Evolutionary conservation across 2,113 vertebrate genomes (phyloP).

Genomic region (Anser brachyrhynchus): DNA sequence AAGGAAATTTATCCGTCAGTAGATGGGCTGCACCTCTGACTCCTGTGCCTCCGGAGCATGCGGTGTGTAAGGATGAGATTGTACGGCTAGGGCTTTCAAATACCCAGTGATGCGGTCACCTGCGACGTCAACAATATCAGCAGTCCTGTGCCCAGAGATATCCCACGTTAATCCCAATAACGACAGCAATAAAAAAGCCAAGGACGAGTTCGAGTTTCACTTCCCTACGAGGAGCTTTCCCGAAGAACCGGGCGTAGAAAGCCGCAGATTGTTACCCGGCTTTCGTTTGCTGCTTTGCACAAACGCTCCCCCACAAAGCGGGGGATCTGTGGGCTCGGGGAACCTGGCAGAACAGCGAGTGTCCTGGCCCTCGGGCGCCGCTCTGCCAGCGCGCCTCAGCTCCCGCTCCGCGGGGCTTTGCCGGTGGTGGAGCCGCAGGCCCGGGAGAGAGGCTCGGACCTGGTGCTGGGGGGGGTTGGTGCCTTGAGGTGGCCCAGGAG

Average conservation of each 20-base stretch:
- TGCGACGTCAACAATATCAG: background rate
- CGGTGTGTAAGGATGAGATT: background rate
- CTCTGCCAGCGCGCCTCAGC: accelerated
- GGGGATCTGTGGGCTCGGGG: background rate
- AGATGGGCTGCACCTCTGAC: background rate
- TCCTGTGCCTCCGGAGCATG: background rate
- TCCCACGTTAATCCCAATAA: too few species aligned
- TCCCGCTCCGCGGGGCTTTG: too few species aligned
- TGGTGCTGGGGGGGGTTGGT: too few species aligned
- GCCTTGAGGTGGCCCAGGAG: too few species aligned
- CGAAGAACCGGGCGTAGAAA: accelerated
- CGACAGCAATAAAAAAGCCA: background rate
- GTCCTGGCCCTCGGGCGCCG: accelerated
- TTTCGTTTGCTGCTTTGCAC: background rate
- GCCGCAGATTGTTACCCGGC: accelerated
- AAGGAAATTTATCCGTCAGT: background rate
- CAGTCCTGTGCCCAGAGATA: too few species aligned
- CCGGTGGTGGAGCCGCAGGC: too few species aligned
- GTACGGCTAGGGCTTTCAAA: background rate
- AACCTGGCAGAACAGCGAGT: background rate
- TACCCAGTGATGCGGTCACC: background rate
- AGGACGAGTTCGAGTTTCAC: accelerated
- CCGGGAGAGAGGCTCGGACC: background rate
- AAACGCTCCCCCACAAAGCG: background rate
- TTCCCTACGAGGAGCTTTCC: background rate